Evolutionary conservation across 2,888 invertebrate genomes (phyloP), one percentile per base, ranked within the genome.

Genomic region (Tetrapedia diversipes): DNA sequence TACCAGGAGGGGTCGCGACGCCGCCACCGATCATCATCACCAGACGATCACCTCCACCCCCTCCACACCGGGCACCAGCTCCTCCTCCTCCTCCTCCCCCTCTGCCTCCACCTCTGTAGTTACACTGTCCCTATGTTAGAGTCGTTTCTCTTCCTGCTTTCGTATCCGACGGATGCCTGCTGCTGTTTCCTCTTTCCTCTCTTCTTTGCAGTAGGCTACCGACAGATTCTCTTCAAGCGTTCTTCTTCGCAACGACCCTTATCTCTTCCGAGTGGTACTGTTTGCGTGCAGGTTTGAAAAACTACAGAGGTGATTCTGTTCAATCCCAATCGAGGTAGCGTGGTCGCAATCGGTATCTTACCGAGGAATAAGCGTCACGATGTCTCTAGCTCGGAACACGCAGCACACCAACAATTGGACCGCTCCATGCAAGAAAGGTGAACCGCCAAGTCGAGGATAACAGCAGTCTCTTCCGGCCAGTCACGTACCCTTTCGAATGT

Each of bases 21-120:
- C 89, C 89, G 83, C 90, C 91, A 85, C 90, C 90, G 88, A 91
- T 91, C 91, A 91, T 91, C 90, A 91, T 90, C 87, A 89, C 90
- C 89, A 85, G 83, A 79, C 84, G 81, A 83, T 83, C 83, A 77
- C 79, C 81, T 79, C 79, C 79, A 60, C 80, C 81, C 80, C 83
- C 86, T 84, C 80, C 80, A 75, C 84, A 61, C 71, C 82, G 70
- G 57, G 53, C 68, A 84, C 67, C 79, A 77, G 73, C 81, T 70
- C 81, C 82, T 79, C 81, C 81, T 67, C 78, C 79, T 79, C 78
- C 41, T 65, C 79, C 43, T 60, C 70, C 68, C 37, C 66, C 53
- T 63, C 74, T 66, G 71, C 51, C 74, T 67, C 79, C 82, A 77
- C 77, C 54, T 77, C 67, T 63, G 43, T 67, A 51, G 72, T 37